These are phyloP conservation scores for Aspiorhynchus laticeps DNA, from an alignment of 2,113 vertebrate species.

Conservation along the genomic window DNA sequence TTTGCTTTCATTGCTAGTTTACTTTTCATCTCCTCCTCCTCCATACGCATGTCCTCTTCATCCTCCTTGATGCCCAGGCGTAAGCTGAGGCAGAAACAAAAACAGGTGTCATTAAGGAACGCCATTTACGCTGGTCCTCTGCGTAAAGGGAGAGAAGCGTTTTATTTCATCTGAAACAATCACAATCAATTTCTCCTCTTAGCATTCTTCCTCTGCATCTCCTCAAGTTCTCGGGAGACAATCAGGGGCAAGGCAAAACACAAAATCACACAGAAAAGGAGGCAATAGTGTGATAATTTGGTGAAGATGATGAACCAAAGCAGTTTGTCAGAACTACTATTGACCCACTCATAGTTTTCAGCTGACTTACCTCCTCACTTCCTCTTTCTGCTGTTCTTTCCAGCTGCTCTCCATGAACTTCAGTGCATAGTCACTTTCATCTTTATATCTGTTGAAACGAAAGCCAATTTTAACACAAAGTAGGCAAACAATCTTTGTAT, in stretches of 20 bases:
- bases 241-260: constrained; percentile 30
- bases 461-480: not conserved
- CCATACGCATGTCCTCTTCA: constrained; percentile 57
- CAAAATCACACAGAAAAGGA: constrained; percentile 22
- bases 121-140: not conserved
- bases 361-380: constrained; percentile 87
- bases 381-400: constrained; percentile 95
- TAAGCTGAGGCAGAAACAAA: constrained; percentile 52
- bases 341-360: not conserved
- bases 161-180: not conserved
- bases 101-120: constrained; percentile 36
- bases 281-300: constrained; percentile 40
- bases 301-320: constrained; percentile 4
- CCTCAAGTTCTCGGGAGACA: constrained; percentile 81
- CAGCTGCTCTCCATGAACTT: constrained; percentile 98
- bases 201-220: constrained; percentile 75
- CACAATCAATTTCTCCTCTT: constrained; percentile 79
- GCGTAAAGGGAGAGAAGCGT: too few species aligned
- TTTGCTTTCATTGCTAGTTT: constrained; percentile 56
- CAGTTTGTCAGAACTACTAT: not conserved
- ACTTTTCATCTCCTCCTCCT: constrained; percentile 62
- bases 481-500: not conserved
- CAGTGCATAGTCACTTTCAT: constrained; percentile 98
- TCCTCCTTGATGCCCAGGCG: constrained; percentile 64
- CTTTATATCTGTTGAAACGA: constrained; percentile 83